These are phyloP conservation scores for Drosophila melanocephala DNA, from an alignment of 2,888 invertebrate species.

Conservation along the genomic window DNA sequence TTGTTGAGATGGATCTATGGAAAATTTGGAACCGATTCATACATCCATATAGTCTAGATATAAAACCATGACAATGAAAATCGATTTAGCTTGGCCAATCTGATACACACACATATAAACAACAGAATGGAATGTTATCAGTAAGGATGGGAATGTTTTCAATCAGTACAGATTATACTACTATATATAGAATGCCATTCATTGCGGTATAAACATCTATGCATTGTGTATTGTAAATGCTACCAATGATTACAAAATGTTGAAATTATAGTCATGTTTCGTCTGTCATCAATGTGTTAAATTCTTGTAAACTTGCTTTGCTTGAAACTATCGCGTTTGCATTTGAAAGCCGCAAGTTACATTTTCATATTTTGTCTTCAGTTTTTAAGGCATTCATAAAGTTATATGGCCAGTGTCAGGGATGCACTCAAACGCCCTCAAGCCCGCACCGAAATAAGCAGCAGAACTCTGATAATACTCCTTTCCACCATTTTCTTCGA, in stretches of 20 bases:
- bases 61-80: neutral
- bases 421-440: conserved; percentile 35
- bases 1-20: neutral
- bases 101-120: no score
- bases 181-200: neutral
- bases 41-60: neutral
- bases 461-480: neutral
- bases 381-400: conserved; percentile 57
- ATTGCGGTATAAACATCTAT: neutral
- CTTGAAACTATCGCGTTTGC: conserved; percentile 4
- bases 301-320: neutral
- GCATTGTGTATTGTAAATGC: neutral
- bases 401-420: conserved; percentile 51
- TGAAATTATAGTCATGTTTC: neutral
- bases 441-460: conserved; percentile 2
- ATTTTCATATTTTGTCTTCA: conserved; percentile 19
- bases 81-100: neutral
- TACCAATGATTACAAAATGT: neutral
- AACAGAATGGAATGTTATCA: neutral
- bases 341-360: conserved; percentile 13
- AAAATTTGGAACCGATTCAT: neutral
- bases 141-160: neutral
- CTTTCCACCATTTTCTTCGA: neutral
- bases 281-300: neutral
- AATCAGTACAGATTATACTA: neutral